A percentile compares a stretch with the other conserved stretches of the same genome.
Conservation (phyloP, 2,113 vertebrate genomes). For the Pelecanus crispus region DNA sequence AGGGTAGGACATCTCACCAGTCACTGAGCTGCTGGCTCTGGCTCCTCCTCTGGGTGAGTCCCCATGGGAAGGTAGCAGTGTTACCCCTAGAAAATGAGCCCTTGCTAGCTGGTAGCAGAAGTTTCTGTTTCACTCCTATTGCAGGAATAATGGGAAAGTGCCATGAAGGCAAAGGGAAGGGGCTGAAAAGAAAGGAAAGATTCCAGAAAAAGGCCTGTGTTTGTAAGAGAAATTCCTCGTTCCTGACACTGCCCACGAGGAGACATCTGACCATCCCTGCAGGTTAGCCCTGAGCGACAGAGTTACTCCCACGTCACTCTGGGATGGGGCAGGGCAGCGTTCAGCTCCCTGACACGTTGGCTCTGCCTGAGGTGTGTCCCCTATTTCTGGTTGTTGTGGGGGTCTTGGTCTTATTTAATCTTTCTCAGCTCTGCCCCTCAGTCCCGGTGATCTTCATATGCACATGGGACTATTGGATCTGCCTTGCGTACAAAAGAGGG, state of each 20-base stretch:
- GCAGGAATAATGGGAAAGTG: background rate
- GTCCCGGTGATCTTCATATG: background rate
- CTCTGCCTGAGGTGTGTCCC: background rate
- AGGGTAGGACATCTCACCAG: background rate
- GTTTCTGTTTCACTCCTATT: background rate
- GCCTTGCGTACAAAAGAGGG: accelerated
- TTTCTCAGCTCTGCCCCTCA: background rate
- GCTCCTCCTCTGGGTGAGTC: background rate
- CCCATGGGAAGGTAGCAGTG: background rate
- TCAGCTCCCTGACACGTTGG: background rate
- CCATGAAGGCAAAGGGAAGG: background rate
- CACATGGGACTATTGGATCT: background rate
- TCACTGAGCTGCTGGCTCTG: background rate
- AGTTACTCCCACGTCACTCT: background rate
- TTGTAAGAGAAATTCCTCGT: background rate
- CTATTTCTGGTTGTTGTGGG: background rate
- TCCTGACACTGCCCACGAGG: accelerated
- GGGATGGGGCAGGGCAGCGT: background rate
- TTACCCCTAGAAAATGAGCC: background rate
- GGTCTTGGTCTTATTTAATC: background rate
- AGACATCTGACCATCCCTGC: background rate
- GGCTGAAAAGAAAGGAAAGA: background rate
- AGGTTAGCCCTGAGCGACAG: background rate
- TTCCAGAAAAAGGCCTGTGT: background rate
- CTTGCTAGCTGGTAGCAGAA: background rate